Conservation (phyloP, 2,888 invertebrate genomes). For the Tillus elongatus region DNA sequence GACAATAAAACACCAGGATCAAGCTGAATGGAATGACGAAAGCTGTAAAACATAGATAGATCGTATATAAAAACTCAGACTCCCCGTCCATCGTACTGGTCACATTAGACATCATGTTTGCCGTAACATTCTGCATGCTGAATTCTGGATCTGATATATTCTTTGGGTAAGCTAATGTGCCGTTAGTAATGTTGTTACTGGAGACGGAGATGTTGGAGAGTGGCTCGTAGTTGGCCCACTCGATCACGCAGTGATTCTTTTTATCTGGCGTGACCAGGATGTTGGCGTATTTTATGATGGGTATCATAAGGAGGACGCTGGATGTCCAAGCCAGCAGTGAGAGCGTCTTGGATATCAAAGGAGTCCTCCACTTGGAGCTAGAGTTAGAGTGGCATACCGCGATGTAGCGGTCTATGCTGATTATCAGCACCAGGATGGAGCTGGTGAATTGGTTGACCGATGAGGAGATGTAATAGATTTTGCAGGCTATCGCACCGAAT, state of each 20-base stretch:
- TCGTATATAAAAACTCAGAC: constrained; percentile 70
- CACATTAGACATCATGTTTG: too few relatives aligned
- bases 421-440: constrained; percentile 82
- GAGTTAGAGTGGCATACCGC: constrained; percentile 91
- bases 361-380: constrained; percentile 76
- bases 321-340: constrained; percentile 78
- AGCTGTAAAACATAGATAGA: constrained; percentile 78
- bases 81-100: too few relatives aligned
- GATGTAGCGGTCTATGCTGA: constrained; percentile 88
- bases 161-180: background rate
- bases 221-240: constrained; percentile 24
- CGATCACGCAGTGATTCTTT: constrained; percentile 33
- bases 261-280: constrained; percentile 31
- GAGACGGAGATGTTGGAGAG: background rate
- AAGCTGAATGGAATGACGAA: constrained; percentile 79
- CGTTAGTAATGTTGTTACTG: too few relatives aligned
- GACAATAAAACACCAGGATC: constrained; percentile 79
- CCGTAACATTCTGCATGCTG: too few relatives aligned
- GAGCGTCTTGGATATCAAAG: constrained; percentile 76
- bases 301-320: constrained; percentile 80
- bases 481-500: constrained; percentile 81
- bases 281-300: constrained; percentile 81
- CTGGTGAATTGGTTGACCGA: constrained; percentile 90
- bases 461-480: constrained; percentile 83
- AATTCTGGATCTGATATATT: background rate